Evolutionary conservation across 2,888 invertebrate species (phyloP).

Genomic region (Amaurobius ferox): DNA sequence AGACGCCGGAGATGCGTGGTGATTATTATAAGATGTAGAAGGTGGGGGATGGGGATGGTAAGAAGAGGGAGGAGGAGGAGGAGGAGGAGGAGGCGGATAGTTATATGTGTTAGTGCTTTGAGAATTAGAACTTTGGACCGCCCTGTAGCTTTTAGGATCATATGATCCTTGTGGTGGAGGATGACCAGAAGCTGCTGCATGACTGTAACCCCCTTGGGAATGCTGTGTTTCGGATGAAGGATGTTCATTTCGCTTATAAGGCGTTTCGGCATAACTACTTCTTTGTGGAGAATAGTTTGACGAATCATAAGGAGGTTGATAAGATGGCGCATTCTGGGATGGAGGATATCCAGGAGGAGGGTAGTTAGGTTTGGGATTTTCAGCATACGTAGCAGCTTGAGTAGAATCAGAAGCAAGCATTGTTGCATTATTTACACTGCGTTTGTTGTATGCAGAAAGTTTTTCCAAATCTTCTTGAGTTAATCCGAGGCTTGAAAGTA

Average conservation of each 20-base stretch:
- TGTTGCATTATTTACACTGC: not conserved
- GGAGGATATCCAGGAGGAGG: not conserved
- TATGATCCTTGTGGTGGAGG: constrained; percentile 58
- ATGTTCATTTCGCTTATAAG: constrained; percentile 30
- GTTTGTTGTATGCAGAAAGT: constrained; percentile 29
- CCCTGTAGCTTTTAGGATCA: constrained; percentile 25
- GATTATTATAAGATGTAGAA: not conserved
- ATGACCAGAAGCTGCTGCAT: not conserved
- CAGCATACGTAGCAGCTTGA: constrained; percentile 55
- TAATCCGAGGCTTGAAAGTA: constrained; percentile 38
- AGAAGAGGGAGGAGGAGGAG: constrained; percentile 11
- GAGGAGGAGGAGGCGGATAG: not conserved
- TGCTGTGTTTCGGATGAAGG: constrained; percentile 3
- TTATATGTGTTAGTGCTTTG: not conserved
- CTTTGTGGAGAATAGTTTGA: not conserved
- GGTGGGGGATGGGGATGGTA: not conserved
- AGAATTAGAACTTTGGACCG: not conserved
- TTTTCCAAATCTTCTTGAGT: constrained; percentile 41
- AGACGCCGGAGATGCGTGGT: not conserved
- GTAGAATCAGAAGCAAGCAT: constrained; percentile 48
- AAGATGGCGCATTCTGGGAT: not conserved
- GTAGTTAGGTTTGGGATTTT: constrained; percentile 42
- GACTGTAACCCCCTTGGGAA: not conserved
- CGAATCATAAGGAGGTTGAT: constrained; percentile 4
- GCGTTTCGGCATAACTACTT: not conserved